Percentiles rank a stretch among this genome's conserved stretches.
phyloP scores from a whole-genome alignment of 2,797 vertebrate species.

The Typhlichthys subterraneus region DNA sequence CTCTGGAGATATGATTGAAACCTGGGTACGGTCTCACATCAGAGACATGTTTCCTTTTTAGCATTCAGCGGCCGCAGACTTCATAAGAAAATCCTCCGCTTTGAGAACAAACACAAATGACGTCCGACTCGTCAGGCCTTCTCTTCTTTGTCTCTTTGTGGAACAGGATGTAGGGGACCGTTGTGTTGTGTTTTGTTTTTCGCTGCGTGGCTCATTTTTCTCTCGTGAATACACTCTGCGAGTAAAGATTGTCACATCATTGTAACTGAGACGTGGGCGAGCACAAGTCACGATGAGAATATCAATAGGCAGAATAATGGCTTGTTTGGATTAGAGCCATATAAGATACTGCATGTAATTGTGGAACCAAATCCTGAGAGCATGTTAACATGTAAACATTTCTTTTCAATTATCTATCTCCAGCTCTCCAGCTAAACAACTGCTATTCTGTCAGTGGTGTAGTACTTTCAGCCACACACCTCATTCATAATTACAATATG shows the following conservation, averaged over 20 bases:
- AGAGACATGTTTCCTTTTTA: conserved; percentile 52
- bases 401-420: conserved; percentile 2
- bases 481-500: conserved; percentile 51
- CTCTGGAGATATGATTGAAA: conserved; percentile 68
- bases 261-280: conserved; percentile 35
- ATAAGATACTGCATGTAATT: conserved; percentile 34
- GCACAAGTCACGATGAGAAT: conserved; percentile 52
- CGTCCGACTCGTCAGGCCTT: conserved; percentile 58
- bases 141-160: conserved; percentile 19
- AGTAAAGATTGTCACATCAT: conserved; percentile 47
- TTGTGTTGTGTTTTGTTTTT: neutral
- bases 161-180: neutral
- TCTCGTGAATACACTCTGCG: conserved; percentile 7
- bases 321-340: conserved; percentile 30
- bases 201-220: neutral
- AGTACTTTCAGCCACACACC: conserved; percentile 51
- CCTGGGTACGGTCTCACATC: conserved; percentile 45
- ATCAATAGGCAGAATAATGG: conserved; percentile 54
- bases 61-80: conserved; percentile 62
- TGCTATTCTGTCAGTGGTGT: conserved; percentile 38
- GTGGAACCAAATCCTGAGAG: conserved; percentile 21
- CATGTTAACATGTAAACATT: conserved; percentile 30
- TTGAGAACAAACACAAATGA: conserved; percentile 61
- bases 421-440: conserved; percentile 30
- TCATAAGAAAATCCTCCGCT: conserved; percentile 51